phyloP scores from a whole-genome alignment of 2,113 vertebrate genomes.

The Lepisosteus oculatus region DNA sequence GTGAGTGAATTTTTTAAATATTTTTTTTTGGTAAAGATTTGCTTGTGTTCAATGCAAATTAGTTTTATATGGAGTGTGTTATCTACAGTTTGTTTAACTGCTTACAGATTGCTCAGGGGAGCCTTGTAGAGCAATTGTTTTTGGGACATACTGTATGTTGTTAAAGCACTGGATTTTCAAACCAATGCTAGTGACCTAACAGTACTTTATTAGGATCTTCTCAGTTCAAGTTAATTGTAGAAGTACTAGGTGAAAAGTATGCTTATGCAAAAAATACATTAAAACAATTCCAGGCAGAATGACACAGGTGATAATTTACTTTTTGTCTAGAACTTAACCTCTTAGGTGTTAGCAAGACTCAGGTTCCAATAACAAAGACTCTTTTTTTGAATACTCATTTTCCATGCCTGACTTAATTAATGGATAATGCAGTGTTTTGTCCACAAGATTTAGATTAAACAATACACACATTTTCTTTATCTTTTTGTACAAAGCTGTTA shows the following conservation, averaged over 20 bases:
- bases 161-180: background rate
- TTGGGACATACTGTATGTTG: constrained; percentile 1
- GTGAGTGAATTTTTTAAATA: no score
- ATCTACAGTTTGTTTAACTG: constrained; percentile 44
- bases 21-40: constrained; percentile 28
- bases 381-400: no score
- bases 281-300: no score
- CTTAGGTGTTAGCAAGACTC: constrained; percentile 3
- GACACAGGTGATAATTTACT: background rate
- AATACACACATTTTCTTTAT: no score
- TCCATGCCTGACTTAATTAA: no score
- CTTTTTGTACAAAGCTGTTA: no score
- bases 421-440: no score
- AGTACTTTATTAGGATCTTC: background rate
- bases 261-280: constrained; percentile 12
- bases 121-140: constrained; percentile 9
- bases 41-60: constrained; percentile 53
- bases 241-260: background rate
- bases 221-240: background rate
- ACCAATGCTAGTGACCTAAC: background rate
- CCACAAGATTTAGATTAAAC: no score
- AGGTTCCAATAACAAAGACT: no score
- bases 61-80: constrained; percentile 38
- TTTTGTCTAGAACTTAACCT: background rate
- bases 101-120: constrained; percentile 46